These are phyloP conservation scores for Anoplolepis gracilipes DNA, from an alignment of 1,140 invertebrate genomes.

Conservation along the genomic window DNA sequence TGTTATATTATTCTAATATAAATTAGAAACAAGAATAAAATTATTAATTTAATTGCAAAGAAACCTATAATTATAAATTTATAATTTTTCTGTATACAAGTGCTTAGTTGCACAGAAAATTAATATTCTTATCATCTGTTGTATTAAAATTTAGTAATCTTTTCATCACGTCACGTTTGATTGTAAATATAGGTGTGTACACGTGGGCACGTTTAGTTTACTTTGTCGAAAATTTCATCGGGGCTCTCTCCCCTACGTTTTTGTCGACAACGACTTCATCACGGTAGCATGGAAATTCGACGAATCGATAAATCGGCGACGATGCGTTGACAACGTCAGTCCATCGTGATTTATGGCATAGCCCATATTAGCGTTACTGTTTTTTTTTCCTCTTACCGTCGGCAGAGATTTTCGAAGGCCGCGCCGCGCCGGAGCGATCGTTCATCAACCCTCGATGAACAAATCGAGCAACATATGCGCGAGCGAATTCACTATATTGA, in stretches of 20 bases:
- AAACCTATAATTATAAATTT: background rate
- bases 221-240: slow-evolving; percentile 19
- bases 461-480: slow-evolving; percentile 18
- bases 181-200: background rate
- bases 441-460: slow-evolving; percentile 11
- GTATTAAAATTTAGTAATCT: no score
- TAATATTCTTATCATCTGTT: background rate
- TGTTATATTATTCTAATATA: background rate
- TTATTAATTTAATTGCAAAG: slow-evolving; percentile 3
- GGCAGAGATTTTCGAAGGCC: background rate
- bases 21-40: background rate
- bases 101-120: background rate
- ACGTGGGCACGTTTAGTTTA: background rate
- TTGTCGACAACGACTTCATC: slow-evolving; percentile 66
- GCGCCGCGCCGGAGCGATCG: background rate
- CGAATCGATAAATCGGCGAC: slow-evolving; percentile 66
- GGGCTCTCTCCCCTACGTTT: background rate
- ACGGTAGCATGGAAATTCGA: slow-evolving; percentile 64
- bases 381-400: background rate
- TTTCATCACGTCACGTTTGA: background rate
- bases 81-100: background rate
- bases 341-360: slow-evolving; percentile 62
- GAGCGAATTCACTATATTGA: background rate
- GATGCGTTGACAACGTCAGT: slow-evolving; percentile 35
- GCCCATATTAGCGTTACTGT: slow-evolving; percentile 56